Base-by-base conservation (phyloP, 2,888 invertebrate genomes). In the Stegana nigrithorax region DNA sequence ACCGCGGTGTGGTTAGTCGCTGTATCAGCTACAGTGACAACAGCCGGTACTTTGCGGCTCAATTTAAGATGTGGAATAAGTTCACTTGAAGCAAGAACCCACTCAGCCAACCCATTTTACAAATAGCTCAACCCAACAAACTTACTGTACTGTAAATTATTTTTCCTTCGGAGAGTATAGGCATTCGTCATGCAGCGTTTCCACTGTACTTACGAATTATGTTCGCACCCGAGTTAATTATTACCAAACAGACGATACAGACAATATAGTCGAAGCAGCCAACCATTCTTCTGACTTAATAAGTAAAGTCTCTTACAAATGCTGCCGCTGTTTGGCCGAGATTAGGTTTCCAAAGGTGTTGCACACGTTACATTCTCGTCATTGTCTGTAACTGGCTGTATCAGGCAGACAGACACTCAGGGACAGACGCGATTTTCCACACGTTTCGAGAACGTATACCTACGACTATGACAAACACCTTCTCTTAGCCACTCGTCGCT, bases 401-500 rank as follows among this genome's bases (percentile, higher is more conserved):
- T 32, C n/a, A 32, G 32, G 8, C n/a, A 36, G 21, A 39, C 56
- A 21, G 42, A 44, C 51, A 45, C 44, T 56, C 19, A 47, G n/a
- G n/a, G n/a, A 2, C 45, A 59, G 36, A 32, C 58, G 67, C 14
- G n/a, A 45, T 25, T 58, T 58, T 59, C 44, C 32, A 32, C 19
- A 21, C 59, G 14, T 53, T 50, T 26, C 58, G 50, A 12, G 32
- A 39, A 39, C 21, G n/a, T 26, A 36, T 55, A n/a, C 23, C 29
- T 26, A 19, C 21, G 12, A 21, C 32, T 12, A 21, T 8, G 59
- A n/a, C n/a, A n/a, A 60, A 45, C 78, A 75, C 79, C 78, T 74
- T 78, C 72, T 70, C 70, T 68, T 68, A 66, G 70, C 65, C 72
- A 65, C 74, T 75, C 68, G 70, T 26, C 68, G 63, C 65, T 72